Evolutionary conservation across 2,113 vertebrate species (phyloP).

Genomic region (Brachypteracias leptosomus): DNA sequence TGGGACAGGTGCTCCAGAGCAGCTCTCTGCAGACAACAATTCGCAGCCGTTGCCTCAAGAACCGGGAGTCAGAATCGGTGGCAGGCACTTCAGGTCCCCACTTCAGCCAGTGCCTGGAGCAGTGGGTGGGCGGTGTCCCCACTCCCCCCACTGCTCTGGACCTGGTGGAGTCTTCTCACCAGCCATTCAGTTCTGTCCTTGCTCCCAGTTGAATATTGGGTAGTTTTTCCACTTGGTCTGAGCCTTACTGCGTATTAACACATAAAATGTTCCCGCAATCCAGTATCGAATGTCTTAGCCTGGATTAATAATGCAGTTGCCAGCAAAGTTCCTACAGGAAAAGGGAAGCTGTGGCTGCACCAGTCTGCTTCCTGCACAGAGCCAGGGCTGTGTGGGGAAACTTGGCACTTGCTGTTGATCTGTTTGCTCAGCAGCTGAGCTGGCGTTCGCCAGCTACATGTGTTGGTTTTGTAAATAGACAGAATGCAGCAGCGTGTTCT

Average conservation of each 20-base stretch:
- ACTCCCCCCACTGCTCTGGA: not conserved
- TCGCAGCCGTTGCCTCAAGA: not conserved
- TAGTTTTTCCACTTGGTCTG: not conserved
- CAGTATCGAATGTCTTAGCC: not conserved
- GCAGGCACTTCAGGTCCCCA: not conserved
- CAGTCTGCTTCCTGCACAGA: constrained; percentile 16
- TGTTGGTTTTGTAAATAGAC: constrained; percentile 36
- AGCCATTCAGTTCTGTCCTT: not conserved
- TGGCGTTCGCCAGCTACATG: not conserved
- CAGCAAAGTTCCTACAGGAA: constrained; percentile 43
- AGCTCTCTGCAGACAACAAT: not conserved
- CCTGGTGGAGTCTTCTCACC: not conserved
- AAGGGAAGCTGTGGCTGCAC: constrained; percentile 36
- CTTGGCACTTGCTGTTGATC: constrained; percentile 8
- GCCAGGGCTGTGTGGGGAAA: constrained; percentile 14
- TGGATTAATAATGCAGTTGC: not conserved
- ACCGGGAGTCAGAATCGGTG: not conserved
- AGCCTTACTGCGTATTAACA: not conserved
- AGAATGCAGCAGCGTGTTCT: constrained; percentile 11
- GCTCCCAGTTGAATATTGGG: not conserved
- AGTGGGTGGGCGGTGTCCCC: accelerated
- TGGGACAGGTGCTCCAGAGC: not conserved
- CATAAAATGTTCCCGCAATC: not conserved
- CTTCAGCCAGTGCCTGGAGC: not conserved
- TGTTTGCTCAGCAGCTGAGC: constrained; percentile 57